These are phyloP conservation scores for Trachelipus rathkii DNA, from an alignment of 1,140 invertebrate species.

Conservation along the genomic window DNA sequence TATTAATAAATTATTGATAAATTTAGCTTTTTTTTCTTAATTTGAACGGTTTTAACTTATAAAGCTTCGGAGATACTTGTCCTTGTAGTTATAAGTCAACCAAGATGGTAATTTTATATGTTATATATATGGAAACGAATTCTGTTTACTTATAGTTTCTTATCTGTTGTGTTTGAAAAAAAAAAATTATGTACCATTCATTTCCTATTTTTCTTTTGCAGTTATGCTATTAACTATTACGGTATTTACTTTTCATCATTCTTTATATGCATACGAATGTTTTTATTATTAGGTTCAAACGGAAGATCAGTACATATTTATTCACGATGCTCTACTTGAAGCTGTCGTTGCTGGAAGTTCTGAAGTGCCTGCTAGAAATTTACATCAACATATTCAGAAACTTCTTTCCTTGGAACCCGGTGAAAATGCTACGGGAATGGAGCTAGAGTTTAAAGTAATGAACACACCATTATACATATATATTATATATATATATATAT, in stretches of 20 bases:
- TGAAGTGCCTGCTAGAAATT: slow-evolving; percentile 83
- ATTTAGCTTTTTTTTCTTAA: too few species aligned
- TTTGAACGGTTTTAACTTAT: too few species aligned
- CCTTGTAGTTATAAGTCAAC: too few species aligned
- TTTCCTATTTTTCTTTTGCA: not conserved
- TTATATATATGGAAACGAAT: too few species aligned
- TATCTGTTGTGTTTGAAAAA: too few species aligned
- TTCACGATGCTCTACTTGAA: slow-evolving; percentile 93
- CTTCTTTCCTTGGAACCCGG: slow-evolving; percentile 64
- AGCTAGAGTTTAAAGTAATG: slow-evolving; percentile 85
- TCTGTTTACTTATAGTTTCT: too few species aligned
- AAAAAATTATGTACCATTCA: not conserved
- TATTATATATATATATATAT: too few species aligned
- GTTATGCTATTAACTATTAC: not conserved
- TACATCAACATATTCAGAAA: slow-evolving; percentile 91
- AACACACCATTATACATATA: too few species aligned
- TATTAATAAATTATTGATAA: too few species aligned
- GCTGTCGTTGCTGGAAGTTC: slow-evolving; percentile 92
- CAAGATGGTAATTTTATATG: too few species aligned
- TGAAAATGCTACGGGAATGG: slow-evolving; percentile 92
- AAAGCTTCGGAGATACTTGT: too few species aligned
- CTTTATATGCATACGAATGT: slow-evolving; percentile 3
- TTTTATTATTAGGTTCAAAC: slow-evolving; percentile 66
- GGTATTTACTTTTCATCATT: not conserved
- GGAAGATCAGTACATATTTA: slow-evolving; percentile 99